Evolutionary conservation across 2,113 vertebrate species (phyloP).

Genomic region (Podarcis muralis): DNA sequence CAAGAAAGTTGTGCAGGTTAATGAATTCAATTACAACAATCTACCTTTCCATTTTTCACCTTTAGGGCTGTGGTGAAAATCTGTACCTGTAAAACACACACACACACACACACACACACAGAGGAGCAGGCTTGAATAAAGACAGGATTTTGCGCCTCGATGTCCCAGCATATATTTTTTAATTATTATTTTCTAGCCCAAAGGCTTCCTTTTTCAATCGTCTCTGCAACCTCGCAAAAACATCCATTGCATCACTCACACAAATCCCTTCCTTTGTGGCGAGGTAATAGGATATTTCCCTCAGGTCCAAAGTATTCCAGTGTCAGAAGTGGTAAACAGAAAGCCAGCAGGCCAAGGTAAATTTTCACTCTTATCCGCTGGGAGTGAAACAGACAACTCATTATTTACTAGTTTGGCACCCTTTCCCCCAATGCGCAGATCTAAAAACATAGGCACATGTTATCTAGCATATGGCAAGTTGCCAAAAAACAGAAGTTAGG

Average conservation of each 20-base stretch:
- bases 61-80: not conserved
- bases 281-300: constrained; percentile 23
- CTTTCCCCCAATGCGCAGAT: not conserved
- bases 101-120: too few species aligned
- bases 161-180: not conserved
- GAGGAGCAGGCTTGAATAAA: not conserved
- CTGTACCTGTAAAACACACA: not conserved
- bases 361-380: constrained; percentile 2
- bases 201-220: not conserved
- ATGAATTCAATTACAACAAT: not conserved
- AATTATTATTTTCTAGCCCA: not conserved
- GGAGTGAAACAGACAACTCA: constrained; percentile 17
- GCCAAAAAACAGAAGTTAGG: constrained; percentile 33
- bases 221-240: not conserved
- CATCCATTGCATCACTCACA: not conserved
- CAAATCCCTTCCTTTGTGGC: not conserved
- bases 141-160: not conserved
- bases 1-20: not conserved
- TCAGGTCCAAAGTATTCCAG: constrained; percentile 32
- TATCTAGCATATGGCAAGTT: not conserved
- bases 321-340: constrained; percentile 1
- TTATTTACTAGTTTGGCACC: constrained; percentile 17
- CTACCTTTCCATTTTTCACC: not conserved
- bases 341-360: not conserved
- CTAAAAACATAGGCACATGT: not conserved